Evolutionary conservation across 2,888 invertebrate species (phyloP).

Genomic region (Homarus gammarus): DNA sequence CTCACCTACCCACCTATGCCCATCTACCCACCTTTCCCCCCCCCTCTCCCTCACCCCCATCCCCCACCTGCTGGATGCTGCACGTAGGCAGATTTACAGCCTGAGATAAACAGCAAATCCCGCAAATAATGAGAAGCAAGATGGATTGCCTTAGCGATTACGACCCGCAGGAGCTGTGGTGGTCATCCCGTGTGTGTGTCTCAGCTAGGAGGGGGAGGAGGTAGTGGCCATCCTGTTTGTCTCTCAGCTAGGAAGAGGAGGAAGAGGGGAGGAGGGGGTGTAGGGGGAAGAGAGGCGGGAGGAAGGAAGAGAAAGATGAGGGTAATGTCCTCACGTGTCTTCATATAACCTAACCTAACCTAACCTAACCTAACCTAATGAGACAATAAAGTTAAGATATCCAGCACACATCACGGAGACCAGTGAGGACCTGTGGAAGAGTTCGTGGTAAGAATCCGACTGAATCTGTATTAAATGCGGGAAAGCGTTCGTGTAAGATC

Average conservation of each 20-base stretch:
- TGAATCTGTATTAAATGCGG: too few relatives aligned
- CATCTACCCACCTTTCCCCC: background rate
- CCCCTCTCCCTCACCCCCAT: background rate
- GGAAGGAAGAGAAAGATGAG: slow-evolving; percentile 19
- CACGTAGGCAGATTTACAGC: slow-evolving; percentile 50
- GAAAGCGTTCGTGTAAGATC: too few relatives aligned
- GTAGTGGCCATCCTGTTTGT: slow-evolving; percentile 24
- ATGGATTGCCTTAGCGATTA: slow-evolving; percentile 43
- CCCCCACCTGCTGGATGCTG: slow-evolving; percentile 14
- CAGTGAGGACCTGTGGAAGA: too few relatives aligned
- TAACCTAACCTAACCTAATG: too few relatives aligned
- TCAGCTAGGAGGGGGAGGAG: too few relatives aligned
- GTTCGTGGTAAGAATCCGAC: too few relatives aligned
- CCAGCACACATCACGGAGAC: too few relatives aligned
- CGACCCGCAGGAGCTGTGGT: slow-evolving; percentile 19
- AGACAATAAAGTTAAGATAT: too few relatives aligned
- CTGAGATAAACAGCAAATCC: slow-evolving; percentile 56
- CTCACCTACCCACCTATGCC: background rate
- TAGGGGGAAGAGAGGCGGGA: background rate
- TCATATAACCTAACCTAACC: too few relatives aligned
- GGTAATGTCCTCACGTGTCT: too few relatives aligned
- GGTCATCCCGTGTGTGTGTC: slow-evolving; percentile 14
- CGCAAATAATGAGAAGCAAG: slow-evolving; percentile 57
- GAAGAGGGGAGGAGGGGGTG: background rate
- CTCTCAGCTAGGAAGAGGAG: background rate